phyloP scores from a whole-genome alignment of 2,113 vertebrate species.

The Prietella phreatophila region DNA sequence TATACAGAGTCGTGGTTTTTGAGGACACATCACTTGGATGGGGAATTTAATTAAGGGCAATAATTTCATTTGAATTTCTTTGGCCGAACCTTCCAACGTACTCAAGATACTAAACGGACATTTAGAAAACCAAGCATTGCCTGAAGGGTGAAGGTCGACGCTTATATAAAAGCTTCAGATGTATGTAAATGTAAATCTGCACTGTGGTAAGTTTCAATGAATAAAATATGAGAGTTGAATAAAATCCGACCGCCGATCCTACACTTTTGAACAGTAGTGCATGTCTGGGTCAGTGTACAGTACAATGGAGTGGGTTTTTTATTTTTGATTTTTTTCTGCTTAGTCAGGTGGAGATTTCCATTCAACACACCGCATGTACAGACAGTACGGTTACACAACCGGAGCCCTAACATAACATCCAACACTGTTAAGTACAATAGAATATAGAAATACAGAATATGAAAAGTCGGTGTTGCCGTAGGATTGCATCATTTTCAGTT shows the following conservation, averaged over 20 bases:
- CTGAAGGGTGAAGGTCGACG: neutral
- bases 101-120: neutral
- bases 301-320: neutral
- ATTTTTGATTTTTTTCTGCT: neutral
- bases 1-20: neutral
- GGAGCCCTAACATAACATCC: neutral
- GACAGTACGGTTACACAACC: neutral
- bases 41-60: neutral
- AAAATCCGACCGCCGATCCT: neutral
- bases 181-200: conserved; percentile 2
- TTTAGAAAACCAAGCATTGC: neutral
- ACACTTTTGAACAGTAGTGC: neutral
- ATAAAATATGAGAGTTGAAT: neutral
- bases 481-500: conserved; percentile 21
- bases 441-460: neutral
- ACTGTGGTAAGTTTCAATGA: neutral
- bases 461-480: neutral
- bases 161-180: neutral
- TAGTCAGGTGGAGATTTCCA: neutral
- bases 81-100: neutral
- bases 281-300: neutral
- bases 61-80: neutral
- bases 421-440: neutral
- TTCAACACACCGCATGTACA: neutral
- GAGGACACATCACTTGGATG: neutral